phyloP scores from a whole-genome alignment of 1,140 invertebrate species.

The Frieseomelitta varia region DNA sequence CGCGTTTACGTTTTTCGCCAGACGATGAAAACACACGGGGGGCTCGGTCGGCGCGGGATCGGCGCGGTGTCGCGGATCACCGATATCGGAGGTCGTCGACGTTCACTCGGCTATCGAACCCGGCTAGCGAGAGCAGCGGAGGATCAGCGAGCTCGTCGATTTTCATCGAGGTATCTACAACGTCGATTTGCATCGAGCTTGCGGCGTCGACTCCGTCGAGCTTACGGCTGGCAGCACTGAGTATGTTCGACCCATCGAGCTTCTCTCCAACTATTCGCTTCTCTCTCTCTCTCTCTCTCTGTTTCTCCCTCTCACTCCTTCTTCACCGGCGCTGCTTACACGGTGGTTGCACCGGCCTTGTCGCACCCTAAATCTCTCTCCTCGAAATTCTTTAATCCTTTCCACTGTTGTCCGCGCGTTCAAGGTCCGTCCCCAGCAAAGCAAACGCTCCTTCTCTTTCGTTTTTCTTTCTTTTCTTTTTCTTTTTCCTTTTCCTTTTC shows the following conservation, averaged over 20 bases:
- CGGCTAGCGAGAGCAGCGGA: slow-evolving; percentile 11
- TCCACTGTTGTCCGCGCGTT: background rate
- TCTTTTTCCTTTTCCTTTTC: no score
- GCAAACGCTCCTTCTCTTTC: background rate
- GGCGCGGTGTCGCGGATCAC: slow-evolving; percentile 14
- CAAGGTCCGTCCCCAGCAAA: background rate
- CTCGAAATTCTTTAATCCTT: slow-evolving; percentile 16
- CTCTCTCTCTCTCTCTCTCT: slow-evolving; percentile 1
- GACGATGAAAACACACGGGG: background rate
- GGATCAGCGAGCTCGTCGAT: slow-evolving; percentile 30
- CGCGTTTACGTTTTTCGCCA: no score
- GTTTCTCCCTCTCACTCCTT: background rate
- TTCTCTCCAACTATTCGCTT: slow-evolving; percentile 28
- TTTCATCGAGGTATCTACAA: slow-evolving; percentile 36
- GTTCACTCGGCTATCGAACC: slow-evolving; percentile 63
- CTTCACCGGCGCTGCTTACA: background rate
- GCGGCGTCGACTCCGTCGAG: slow-evolving; percentile 56
- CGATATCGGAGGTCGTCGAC: slow-evolving; percentile 55
- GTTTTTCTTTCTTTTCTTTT: background rate
- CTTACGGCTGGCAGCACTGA: slow-evolving; percentile 54
- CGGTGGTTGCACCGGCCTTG: slow-evolving; percentile 22
- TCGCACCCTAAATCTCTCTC: slow-evolving; percentile 30
- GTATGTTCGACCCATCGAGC: slow-evolving; percentile 50
- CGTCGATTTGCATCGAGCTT: slow-evolving; percentile 58
- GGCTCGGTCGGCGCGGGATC: background rate